Percentiles rank a stretch among this genome's conserved stretches.
phyloP scores from a whole-genome alignment of 2,888 invertebrate species.

The Tuberolachnus salignus region DNA sequence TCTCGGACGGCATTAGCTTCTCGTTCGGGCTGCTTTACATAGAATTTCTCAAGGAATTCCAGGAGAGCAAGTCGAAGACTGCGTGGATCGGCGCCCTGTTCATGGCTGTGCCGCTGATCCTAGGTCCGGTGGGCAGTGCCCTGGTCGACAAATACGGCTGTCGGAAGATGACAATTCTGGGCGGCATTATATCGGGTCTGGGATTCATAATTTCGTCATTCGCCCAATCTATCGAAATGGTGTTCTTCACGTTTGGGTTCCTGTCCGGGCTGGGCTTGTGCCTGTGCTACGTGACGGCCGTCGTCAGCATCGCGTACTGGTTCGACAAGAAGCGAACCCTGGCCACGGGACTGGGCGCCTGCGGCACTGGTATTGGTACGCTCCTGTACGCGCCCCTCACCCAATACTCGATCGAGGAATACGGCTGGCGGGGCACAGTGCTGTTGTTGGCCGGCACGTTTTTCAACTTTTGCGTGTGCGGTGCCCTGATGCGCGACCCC shows the following conservation, averaged over 20 bases:
- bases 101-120: conserved; percentile 84
- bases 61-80: conserved; percentile 81
- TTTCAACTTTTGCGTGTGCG: conserved; percentile 83
- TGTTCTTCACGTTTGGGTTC: conserved; percentile 85
- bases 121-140: conserved; percentile 83
- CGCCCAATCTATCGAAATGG: conserved; percentile 74
- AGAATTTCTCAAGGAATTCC: conserved; percentile 80
- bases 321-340: conserved; percentile 86
- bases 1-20: conserved; percentile 92
- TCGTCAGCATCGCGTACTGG: conserved; percentile 90
- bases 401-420: conserved; percentile 76
- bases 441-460: conserved; percentile 82
- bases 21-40: conserved; percentile 89
- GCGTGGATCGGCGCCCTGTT: conserved; percentile 90
- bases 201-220: conserved; percentile 80
- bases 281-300: conserved; percentile 85
- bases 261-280: conserved; percentile 84
- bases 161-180: conserved; percentile 74
- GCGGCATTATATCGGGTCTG: conserved; percentile 73
- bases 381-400: conserved; percentile 87
- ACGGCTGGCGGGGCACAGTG: conserved; percentile 85
- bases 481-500: conserved; percentile 85
- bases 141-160: conserved; percentile 88
- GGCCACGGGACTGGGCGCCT: conserved; percentile 85
- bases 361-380: conserved; percentile 85